A percentile compares a stretch with the other conserved stretches of the same genome.
Evolutionary conservation across 2,797 vertebrate species (phyloP).

Genomic region (Chiropotes sagulatus): DNA sequence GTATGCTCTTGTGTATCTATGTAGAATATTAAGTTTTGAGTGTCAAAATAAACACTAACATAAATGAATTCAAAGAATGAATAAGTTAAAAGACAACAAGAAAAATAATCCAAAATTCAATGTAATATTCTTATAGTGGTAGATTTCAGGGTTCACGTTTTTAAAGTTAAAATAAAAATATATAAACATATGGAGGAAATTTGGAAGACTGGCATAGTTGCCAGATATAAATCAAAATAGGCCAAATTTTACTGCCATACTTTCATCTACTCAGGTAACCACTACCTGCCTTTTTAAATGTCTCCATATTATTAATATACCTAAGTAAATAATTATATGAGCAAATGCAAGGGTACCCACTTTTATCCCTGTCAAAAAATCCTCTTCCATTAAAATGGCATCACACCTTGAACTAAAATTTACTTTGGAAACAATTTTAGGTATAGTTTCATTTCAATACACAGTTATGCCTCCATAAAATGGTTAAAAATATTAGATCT

Average conservation of each 20-base stretch:
- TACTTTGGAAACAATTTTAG: conserved; percentile 58
- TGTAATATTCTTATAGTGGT: background rate
- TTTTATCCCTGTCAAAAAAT: conserved; percentile 23
- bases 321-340: conserved; percentile 28
- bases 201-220: background rate
- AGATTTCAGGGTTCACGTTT: conserved; percentile 1
- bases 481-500: background rate
- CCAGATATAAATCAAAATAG: conserved; percentile 31
- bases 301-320: background rate
- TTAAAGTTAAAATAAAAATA: conserved; percentile 24
- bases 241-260: conserved; percentile 32
- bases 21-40: background rate
- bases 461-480: background rate
- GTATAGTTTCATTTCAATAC: background rate
- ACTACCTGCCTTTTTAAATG: conserved; percentile 5
- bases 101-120: conserved; percentile 37
- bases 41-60: conserved; percentile 33
- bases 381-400: background rate
- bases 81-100: background rate
- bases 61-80: conserved; percentile 29
- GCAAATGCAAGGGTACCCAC: background rate
- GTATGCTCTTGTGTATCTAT: background rate
- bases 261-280: conserved; percentile 2
- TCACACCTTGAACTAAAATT: conserved; percentile 8
- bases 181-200: background rate